phyloP scores from a whole-genome alignment of 1,140 invertebrate genomes.

The Sycobia sp. region DNA sequence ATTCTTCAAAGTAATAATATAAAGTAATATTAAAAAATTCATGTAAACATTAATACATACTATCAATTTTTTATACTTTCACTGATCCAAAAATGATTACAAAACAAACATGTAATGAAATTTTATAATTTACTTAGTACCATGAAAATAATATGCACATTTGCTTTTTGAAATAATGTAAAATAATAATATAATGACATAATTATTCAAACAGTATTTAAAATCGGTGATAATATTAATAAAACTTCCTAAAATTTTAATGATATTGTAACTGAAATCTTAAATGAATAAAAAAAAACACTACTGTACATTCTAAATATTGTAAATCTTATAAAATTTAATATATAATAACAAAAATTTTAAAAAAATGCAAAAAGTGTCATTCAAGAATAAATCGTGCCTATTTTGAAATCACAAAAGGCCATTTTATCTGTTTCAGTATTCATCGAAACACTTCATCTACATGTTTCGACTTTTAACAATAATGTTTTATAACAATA shows the following conservation, averaged over 20 bases:
- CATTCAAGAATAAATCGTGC: neutral
- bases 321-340: constrained; percentile 25
- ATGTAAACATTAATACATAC: no score
- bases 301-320: constrained; percentile 1
- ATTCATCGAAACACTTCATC: constrained; percentile 1
- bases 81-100: no score
- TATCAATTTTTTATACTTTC: no score
- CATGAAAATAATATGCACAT: no score
- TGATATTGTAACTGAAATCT: constrained; percentile 4
- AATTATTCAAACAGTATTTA: constrained; percentile 36
- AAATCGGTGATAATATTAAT: constrained; percentile 26
- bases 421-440: neutral
- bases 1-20: no score
- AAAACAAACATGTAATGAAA: no score
- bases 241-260: neutral
- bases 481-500: neutral
- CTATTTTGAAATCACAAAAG: constrained; percentile 16
- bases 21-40: no score
- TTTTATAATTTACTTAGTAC: no score
- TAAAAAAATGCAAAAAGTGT: constrained; percentile 21
- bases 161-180: no score
- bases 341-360: constrained; percentile 7
- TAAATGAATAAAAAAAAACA: constrained; percentile 8
- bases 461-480: neutral
- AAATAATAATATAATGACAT: no score